phyloP scores from a whole-genome alignment of 1,140 invertebrate genomes.

The Mizuhopecten yessoensis region DNA sequence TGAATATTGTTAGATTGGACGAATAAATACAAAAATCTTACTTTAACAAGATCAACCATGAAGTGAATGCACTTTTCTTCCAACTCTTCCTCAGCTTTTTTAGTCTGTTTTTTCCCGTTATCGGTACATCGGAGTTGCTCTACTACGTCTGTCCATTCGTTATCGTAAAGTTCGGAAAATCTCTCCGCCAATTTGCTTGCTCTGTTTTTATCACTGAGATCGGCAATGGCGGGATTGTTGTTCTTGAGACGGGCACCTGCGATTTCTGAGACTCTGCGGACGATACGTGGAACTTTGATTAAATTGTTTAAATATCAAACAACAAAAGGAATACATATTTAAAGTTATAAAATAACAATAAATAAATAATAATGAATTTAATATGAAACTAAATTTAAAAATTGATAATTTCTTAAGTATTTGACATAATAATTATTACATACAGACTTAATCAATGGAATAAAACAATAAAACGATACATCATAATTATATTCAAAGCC shows the following conservation, averaged over 20 bases:
- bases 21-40: background rate
- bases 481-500: no score
- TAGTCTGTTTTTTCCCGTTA: background rate
- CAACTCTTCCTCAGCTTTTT: background rate
- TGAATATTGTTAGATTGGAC: no score
- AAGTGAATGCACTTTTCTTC: background rate
- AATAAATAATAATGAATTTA: no score
- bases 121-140: background rate
- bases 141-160: slow-evolving; percentile 5
- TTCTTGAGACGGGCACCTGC: background rate
- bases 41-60: background rate
- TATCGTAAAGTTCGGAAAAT: slow-evolving; percentile 32
- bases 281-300: no score
- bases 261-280: background rate
- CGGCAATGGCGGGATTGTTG: background rate
- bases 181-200: background rate
- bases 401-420: no score
- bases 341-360: no score
- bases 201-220: slow-evolving; percentile 12
- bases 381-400: no score
- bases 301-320: no score
- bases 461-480: no score
- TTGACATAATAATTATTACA: no score
- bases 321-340: no score
- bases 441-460: no score